Evolutionary conservation across 2,797 vertebrate species (phyloP), one percentile per base, ranked within the genome.

Genomic region (Danio albolineatus): DNA sequence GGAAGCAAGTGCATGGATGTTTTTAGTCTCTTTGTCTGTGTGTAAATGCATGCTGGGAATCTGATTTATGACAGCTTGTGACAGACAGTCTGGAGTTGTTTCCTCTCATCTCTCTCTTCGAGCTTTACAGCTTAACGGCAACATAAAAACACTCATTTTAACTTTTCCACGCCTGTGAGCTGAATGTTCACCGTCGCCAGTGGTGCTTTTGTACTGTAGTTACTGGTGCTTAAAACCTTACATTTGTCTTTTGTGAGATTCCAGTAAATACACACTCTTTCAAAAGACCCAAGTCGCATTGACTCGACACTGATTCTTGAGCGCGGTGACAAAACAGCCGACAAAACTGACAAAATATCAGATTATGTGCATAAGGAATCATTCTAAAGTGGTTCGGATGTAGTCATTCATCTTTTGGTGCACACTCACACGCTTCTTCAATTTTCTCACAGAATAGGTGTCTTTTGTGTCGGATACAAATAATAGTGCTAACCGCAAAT

Each of bases 61-160:
- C 83, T 76, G 77, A 84, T 87, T 85, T 87, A 87, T 73, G 82
- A 87, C 28, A 59, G 82, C 28, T 84, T 73, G 80, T 77, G 84
- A 79, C 41, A 72, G 69, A 75, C 74, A 76, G 80, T 74, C 80
- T 78, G 66, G 70, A 73, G 74, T 67, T 12, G 54, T 82, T 86
- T 86, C 78, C 80, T 84, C 76, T 53, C 74, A 36, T 78, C 57
- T 80, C 59, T 74, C 64, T 41, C 13, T 78, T 71, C 38, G 43
- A 49, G 80, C 64, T 84, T 80, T 75, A 80, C 77, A 79, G 80
- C 74, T 86, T 80, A 77, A 85, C 82, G 72, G 53, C 79, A 76
- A 61, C 39, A 48, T 73, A 71, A 66, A 82, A 72, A 66, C 56
- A 13, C 76, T 38, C 53, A 61, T 72, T 82, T 62, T 38, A 61